Percentiles rank a stretch among this genome's conserved stretches.
These are phyloP conservation scores for Mnemiopsis leidyi DNA, from an alignment of 37 sponge, comb jelly and placozoan genomes.

Conservation along the genomic window DNA sequence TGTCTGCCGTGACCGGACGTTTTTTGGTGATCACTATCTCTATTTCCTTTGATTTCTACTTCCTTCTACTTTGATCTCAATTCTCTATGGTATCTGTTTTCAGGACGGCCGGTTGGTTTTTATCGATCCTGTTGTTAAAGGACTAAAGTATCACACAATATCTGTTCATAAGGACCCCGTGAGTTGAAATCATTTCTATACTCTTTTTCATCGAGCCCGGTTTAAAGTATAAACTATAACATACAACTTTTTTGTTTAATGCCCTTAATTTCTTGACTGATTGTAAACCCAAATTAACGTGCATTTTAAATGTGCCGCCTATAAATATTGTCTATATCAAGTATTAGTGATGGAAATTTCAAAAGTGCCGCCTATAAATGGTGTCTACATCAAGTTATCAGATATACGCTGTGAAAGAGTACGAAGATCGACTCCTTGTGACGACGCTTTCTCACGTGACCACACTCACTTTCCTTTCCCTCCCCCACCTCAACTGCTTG, in stretches of 20 bases:
- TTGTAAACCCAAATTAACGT: background rate
- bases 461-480: constrained; percentile 2
- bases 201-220: background rate
- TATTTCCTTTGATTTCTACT: too few relatives aligned
- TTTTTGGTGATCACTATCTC: too few relatives aligned
- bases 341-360: background rate
- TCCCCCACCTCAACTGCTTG: background rate
- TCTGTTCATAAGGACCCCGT: constrained; percentile 46
- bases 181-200: background rate
- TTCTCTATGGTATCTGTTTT: background rate
- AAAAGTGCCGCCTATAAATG: background rate
- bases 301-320: background rate
- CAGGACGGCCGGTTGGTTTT: constrained; percentile 57
- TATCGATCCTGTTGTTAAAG: constrained; percentile 53
- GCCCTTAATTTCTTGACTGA: too few relatives aligned
- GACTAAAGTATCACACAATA: constrained; percentile 30
- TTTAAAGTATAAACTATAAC: too few relatives aligned
- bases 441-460: constrained; percentile 50
- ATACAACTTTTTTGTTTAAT: too few relatives aligned
- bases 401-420: background rate
- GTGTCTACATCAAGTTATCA: constrained; percentile 30
- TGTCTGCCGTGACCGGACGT: too few relatives aligned
- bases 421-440: background rate
- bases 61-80: background rate
- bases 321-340: constrained; percentile 13